These are phyloP conservation scores for Leptoteleia sp. DNA, from an alignment of 1,140 invertebrate species.

Conservation along the genomic window DNA sequence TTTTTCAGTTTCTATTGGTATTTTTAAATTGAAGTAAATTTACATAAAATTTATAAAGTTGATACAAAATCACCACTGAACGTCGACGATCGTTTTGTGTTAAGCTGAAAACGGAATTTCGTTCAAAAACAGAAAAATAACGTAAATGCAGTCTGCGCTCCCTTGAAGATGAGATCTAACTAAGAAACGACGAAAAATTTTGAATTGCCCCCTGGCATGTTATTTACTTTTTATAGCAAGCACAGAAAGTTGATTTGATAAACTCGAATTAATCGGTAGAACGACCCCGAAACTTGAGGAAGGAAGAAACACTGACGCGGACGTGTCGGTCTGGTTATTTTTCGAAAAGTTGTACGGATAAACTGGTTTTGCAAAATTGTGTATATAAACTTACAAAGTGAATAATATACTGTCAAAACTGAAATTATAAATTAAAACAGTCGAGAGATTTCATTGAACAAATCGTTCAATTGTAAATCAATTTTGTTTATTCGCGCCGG, in stretches of 20 bases:
- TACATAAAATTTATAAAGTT: no score
- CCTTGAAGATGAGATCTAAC: not conserved
- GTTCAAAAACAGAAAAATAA: not conserved
- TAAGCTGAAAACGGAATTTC: not conserved
- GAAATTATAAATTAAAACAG: not conserved
- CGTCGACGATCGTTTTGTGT: slow-evolving; percentile 2
- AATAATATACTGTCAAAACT: slow-evolving; percentile 5
- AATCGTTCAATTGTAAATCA: not conserved
- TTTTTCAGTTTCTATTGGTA: no score
- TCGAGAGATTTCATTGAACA: not conserved
- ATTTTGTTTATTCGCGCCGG: not conserved
- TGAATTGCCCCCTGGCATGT: not conserved
- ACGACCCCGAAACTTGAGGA: not conserved
- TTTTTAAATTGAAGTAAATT: no score
- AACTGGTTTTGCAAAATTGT: slow-evolving; percentile 3
- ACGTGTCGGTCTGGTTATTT: not conserved
- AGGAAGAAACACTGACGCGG: not conserved
- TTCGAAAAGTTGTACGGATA: slow-evolving; percentile 4
- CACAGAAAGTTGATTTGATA: not conserved
- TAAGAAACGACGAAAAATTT: not conserved
- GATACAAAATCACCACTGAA: not conserved
- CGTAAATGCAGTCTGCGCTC: not conserved
- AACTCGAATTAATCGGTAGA: not conserved
- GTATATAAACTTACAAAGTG: slow-evolving; percentile 5
- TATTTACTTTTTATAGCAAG: slow-evolving; percentile 4